A percentile compares a stretch with the other conserved stretches of the same genome.
phyloP scores from a whole-genome alignment of 1,140 invertebrate genomes.

The Eumaeus atala region DNA sequence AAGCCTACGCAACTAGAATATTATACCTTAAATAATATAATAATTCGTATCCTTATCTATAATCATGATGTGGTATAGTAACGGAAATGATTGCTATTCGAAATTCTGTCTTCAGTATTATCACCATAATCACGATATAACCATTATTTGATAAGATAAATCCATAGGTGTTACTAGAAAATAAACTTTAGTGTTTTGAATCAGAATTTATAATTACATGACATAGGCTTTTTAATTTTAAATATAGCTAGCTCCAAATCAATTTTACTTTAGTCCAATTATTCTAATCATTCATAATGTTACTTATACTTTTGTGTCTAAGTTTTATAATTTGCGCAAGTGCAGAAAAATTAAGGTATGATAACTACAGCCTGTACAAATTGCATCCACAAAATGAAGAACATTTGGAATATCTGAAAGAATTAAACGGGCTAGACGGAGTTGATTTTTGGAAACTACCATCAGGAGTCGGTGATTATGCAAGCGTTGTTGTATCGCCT shows the following conservation, averaged over 20 bases:
- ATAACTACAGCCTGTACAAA: slow-evolving; percentile 51
- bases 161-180: too few relatives aligned
- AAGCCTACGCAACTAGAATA: too few relatives aligned
- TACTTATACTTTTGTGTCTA: slow-evolving; percentile 31
- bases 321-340: slow-evolving; percentile 22
- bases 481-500: slow-evolving; percentile 47
- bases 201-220: not conserved
- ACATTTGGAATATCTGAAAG: slow-evolving; percentile 38
- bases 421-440: slow-evolving; percentile 30
- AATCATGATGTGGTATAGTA: too few relatives aligned
- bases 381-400: slow-evolving; percentile 39
- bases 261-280: not conserved
- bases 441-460: slow-evolving; percentile 49
- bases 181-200: not conserved
- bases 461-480: slow-evolving; percentile 35
- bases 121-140: too few relatives aligned
- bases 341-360: slow-evolving; percentile 43
- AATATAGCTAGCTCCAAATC: not conserved
- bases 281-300: slow-evolving; percentile 23
- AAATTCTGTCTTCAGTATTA: too few relatives aligned
- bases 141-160: too few relatives aligned
- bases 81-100: too few relatives aligned
- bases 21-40: too few relatives aligned
- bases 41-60: too few relatives aligned
- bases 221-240: not conserved